A percentile compares a stretch with the other conserved stretches of the same genome.
Conservation (phyloP, 2,797 vertebrate species). For the Gallinago nigripennis region DNA sequence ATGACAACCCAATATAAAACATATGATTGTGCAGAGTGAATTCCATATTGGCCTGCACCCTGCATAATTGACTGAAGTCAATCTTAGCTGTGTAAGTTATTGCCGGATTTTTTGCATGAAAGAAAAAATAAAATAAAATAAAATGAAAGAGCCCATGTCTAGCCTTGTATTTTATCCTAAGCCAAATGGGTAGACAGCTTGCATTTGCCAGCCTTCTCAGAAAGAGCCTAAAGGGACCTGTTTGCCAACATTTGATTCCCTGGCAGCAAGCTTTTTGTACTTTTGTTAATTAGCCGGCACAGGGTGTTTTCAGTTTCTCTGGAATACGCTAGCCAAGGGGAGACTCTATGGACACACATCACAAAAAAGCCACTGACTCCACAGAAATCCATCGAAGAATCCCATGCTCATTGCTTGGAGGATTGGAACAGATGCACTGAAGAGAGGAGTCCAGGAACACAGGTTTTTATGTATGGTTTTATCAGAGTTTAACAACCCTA, state of each 20-base stretch:
- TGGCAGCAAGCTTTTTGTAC: constrained; percentile 11
- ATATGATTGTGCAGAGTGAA: not conserved
- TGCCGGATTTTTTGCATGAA: not conserved
- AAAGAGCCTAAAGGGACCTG: constrained; percentile 34
- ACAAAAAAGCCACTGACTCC: not conserved
- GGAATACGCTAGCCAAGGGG: constrained; percentile 14
- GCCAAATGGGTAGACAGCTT: constrained; percentile 40
- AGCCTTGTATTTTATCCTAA: not conserved
- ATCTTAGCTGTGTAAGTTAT: not conserved
- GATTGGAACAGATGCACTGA: constrained; percentile 4
- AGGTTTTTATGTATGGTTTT: constrained; percentile 42
- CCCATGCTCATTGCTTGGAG: not conserved
- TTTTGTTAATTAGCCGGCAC: constrained; percentile 34
- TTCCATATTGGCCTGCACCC: not conserved
- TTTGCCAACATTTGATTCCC: constrained; percentile 48
- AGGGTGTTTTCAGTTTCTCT: constrained; percentile 3
- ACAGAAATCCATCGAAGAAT: not conserved
- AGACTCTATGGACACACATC: not conserved
- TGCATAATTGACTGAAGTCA: constrained; percentile 18
- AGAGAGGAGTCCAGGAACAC: constrained; percentile 2
- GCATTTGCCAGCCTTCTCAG: constrained; percentile 26
- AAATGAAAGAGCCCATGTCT: not conserved
- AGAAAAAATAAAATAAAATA: not conserved
- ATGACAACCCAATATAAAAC: constrained; percentile 19
- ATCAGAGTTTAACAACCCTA: constrained; percentile 12